Evolutionary conservation across 1,140 invertebrate species (phyloP).

Genomic region (Platorchestia sp.): DNA sequence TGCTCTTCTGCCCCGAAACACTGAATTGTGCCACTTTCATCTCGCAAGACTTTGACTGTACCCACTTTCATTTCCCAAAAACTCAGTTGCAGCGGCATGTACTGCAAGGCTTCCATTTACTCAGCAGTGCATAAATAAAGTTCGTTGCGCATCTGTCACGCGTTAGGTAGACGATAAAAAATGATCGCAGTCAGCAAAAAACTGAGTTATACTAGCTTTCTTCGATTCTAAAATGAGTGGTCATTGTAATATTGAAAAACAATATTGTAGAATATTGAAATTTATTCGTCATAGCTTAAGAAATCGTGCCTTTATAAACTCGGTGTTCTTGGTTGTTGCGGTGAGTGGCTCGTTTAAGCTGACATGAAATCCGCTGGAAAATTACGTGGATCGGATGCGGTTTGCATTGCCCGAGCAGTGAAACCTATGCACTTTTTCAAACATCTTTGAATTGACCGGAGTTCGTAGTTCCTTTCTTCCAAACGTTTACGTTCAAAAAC

Average conservation of each 20-base stretch:
- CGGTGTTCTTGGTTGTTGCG: background rate
- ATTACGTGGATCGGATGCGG: background rate
- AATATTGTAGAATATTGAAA: background rate
- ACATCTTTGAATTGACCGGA: background rate
- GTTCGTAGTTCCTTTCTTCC: background rate
- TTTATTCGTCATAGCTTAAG: conserved; percentile 24
- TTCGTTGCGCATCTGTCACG: background rate
- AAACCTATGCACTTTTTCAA: background rate
- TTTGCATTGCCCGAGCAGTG: background rate
- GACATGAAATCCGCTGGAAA: background rate
- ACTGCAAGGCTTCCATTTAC: background rate
- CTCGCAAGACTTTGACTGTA: too few species aligned
- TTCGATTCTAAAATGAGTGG: background rate
- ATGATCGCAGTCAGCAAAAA: background rate
- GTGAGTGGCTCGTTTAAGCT: background rate
- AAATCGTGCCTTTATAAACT: conserved; percentile 44
- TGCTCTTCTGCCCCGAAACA: too few species aligned
- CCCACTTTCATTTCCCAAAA: too few species aligned
- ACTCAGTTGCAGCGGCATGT: background rate
- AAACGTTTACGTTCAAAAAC: background rate
- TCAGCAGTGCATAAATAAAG: background rate
- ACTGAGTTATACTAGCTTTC: background rate
- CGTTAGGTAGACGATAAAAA: background rate
- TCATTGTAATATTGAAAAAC: background rate
- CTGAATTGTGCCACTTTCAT: too few species aligned